Evolutionary conservation across 2,113 vertebrate species (phyloP), one percentile per base, ranked within the genome.

Genomic region (Phocoena phocoena): DNA sequence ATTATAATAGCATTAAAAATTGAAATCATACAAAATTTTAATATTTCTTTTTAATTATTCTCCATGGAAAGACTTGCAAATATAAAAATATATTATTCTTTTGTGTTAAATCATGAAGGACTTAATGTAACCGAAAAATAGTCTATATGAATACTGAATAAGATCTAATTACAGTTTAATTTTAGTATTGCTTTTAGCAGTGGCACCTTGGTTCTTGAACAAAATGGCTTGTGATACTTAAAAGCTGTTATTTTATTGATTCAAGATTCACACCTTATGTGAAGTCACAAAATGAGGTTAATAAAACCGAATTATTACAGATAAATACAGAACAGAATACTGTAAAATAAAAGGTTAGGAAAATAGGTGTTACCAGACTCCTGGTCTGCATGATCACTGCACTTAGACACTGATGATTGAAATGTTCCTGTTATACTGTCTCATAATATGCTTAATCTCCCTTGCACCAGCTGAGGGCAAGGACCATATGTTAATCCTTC

Each of bases 91-190:
- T 33, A 67, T 70, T 90, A 25, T n/a, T 90, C 8, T 95, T 6
- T 71, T 86, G 82, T 95, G 7, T 84, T 94, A 88, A 92, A 67
- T 82, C n/a, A 63, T 47, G 8, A 87, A 90, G 31, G 70, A 10
- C 38, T 44, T 92, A 84, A 68, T 70, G 33, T 81, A 96, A 90
- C 36, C 6, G 93, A 76, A 91, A 96, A 85, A n/a, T 63, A 94
- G 10, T 93, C 50, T 25, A 25, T 90, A 74, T 41, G 12, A 71
- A 70, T 96, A 47, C 53, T 82, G 31, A 88, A 63, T 93, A 96
- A 81, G 14, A 85, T 95, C 53, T 95, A 89, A 89, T 36, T 90
- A 25, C 20, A 76, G 20, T 71, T 97, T 90, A 92, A 85, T 85
- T 96, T 90, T 94, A 94, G 26, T 77, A 74, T 50, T 94, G 10